These are phyloP conservation scores for Noctua janthe DNA, from an alignment of 2,888 invertebrate species.

Conservation along the genomic window DNA sequence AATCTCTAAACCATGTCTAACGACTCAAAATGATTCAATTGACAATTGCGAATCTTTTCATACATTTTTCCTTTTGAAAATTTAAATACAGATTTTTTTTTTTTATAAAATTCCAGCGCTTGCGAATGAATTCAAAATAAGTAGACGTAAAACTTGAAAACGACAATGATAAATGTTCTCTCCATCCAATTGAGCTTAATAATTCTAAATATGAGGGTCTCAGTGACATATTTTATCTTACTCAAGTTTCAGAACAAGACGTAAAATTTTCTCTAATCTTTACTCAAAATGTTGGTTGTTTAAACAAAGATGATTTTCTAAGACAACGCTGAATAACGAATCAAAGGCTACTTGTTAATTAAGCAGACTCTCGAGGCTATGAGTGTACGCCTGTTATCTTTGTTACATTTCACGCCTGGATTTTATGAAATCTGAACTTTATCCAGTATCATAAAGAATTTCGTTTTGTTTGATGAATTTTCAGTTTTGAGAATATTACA, in stretches of 20 bases:
- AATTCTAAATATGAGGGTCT: conserved; percentile 21
- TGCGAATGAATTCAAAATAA: conserved; percentile 9
- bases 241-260: conserved; percentile 43
- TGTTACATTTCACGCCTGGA: conserved; percentile 42
- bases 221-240: conserved; percentile 24
- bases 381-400: conserved; percentile 53
- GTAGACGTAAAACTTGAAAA: conserved; percentile 6
- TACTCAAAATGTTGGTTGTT: conserved; percentile 56
- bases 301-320: conserved; percentile 66
- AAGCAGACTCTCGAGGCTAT: conserved; percentile 60
- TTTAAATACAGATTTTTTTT: conserved; percentile 6
- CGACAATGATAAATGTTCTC: conserved; percentile 28
- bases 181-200: conserved; percentile 4
- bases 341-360: conserved; percentile 70
- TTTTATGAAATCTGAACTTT: conserved; percentile 61
- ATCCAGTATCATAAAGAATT: conserved; percentile 45
- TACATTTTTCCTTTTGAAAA: conserved; percentile 25
- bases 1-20: conserved; percentile 34
- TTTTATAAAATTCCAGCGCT: conserved; percentile 10
- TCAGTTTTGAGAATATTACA: conserved; percentile 20
- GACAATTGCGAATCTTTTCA: conserved; percentile 32
- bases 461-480: conserved; percentile 29
- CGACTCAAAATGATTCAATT: conserved; percentile 43
- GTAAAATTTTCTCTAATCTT: conserved; percentile 47
- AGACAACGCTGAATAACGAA: conserved; percentile 64